Conservation (phyloP, 2,888 invertebrate species). For the Eupithecia pulchellata region DNA sequence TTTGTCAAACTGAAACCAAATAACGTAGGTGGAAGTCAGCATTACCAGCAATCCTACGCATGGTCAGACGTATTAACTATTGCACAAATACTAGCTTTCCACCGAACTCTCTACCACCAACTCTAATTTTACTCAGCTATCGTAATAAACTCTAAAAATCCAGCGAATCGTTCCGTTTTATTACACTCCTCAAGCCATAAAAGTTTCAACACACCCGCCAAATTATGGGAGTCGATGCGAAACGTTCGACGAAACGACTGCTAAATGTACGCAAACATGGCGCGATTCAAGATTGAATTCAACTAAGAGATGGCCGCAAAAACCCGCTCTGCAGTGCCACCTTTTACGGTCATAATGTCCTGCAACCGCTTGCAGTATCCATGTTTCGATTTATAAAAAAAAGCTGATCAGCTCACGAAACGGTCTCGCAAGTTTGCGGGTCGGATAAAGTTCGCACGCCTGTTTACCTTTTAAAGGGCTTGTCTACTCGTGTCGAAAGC, state of each 20-base stretch:
- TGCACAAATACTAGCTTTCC: constrained; percentile 35
- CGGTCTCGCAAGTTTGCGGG: constrained; percentile 68
- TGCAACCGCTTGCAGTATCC: constrained; percentile 62
- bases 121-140: constrained; percentile 31
- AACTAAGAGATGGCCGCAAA: constrained; percentile 69
- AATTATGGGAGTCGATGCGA: constrained; percentile 50
- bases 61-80: constrained; percentile 29
- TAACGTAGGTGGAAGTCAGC: constrained; percentile 31
- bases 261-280: constrained; percentile 70
- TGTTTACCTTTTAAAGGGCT: constrained; percentile 69
- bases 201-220: constrained; percentile 46
- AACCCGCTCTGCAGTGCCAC: constrained; percentile 68
- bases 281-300: constrained; percentile 72
- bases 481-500: constrained; percentile 71
- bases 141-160: constrained; percentile 35
- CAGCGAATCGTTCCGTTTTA: constrained; percentile 36
- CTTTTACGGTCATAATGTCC: constrained; percentile 71
- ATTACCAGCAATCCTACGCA: constrained; percentile 36
- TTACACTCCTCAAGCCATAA: constrained; percentile 37
- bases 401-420: constrained; percentile 76
- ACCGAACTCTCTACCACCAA: constrained; percentile 33
- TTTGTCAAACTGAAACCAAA: constrained; percentile 19
- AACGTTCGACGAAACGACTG: constrained; percentile 52
- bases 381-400: constrained; percentile 72
- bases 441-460: constrained; percentile 72